Evolutionary conservation across 2,888 invertebrate species (phyloP).

Genomic region (Amblyteles armatorius): DNA sequence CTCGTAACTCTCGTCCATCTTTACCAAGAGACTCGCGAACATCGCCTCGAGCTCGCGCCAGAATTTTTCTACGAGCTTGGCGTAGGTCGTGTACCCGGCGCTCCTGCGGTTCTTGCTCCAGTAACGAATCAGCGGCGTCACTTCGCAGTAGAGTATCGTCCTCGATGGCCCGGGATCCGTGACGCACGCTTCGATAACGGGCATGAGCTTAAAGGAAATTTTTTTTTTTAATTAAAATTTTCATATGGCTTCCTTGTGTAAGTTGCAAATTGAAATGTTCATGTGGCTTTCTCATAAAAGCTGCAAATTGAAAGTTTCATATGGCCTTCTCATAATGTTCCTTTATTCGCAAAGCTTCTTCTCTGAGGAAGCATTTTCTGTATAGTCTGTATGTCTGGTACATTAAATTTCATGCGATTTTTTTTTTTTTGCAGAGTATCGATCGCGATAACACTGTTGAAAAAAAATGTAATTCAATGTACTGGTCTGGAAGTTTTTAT

Average conservation of each 20-base stretch:
- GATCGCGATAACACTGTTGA: too few species aligned
- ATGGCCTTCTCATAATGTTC: too few species aligned
- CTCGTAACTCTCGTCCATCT: conserved; percentile 65
- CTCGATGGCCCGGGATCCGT: conserved; percentile 82
- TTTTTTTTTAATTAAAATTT: conserved; percentile 64
- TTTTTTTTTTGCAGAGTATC: too few species aligned
- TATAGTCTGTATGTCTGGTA: too few species aligned
- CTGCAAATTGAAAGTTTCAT: too few species aligned
- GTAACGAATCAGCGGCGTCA: conserved; percentile 86
- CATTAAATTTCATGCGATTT: background rate
- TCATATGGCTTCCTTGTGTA: too few species aligned
- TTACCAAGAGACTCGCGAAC: conserved; percentile 76
- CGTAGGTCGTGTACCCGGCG: conserved; percentile 79
- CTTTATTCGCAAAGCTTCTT: too few species aligned
- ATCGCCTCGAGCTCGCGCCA: conserved; percentile 82
- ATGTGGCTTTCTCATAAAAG: too few species aligned
- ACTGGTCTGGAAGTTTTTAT: too few species aligned
- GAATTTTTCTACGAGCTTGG: conserved; percentile 81
- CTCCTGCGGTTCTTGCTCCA: conserved; percentile 85
- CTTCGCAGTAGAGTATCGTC: conserved; percentile 85
- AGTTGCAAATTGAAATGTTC: too few species aligned
- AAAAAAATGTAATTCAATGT: too few species aligned
- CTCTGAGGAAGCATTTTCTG: too few species aligned
- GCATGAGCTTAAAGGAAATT: conserved; percentile 82
- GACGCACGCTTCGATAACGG: conserved; percentile 85